Conservation (phyloP, 2,888 invertebrate species). For the Notocelia uddmanniana region DNA sequence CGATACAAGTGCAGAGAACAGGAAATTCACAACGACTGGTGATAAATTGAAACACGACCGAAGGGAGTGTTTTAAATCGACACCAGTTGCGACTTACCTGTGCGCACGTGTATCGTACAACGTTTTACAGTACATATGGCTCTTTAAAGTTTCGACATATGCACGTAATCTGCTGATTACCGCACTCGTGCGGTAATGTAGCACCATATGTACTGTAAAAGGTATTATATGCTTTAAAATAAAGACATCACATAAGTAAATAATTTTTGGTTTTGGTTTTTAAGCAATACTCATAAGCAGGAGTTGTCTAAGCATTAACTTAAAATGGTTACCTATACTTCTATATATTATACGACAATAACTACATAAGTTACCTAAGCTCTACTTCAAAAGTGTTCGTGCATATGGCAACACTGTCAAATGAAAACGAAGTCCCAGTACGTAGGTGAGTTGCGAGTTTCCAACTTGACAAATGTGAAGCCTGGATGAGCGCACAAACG, state of each 20-base stretch:
- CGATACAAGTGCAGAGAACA: too few species aligned
- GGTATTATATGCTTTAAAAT: neutral
- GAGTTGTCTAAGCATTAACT: neutral
- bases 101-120: too few species aligned
- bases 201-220: too few species aligned
- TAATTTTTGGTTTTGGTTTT: neutral
- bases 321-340: neutral
- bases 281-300: neutral
- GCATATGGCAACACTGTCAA: constrained; percentile 37
- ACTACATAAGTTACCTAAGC: constrained; percentile 9
- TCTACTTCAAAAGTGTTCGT: constrained; percentile 17
- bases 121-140: too few species aligned
- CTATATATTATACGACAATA: constrained; percentile 4
- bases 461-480: constrained; percentile 72
- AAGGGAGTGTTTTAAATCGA: too few species aligned
- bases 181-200: too few species aligned
- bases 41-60: too few species aligned
- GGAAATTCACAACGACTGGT: too few species aligned
- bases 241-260: neutral
- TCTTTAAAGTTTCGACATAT: too few species aligned
- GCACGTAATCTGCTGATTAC: too few species aligned
- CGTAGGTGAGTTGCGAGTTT: constrained; percentile 64
- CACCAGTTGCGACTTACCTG: too few species aligned
- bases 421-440: constrained; percentile 47
- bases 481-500: constrained; percentile 66